Percentiles rank a stretch among this genome's conserved stretches.
phyloP scores from a whole-genome alignment of 2,113 vertebrate species.

The Gavia stellata region DNA sequence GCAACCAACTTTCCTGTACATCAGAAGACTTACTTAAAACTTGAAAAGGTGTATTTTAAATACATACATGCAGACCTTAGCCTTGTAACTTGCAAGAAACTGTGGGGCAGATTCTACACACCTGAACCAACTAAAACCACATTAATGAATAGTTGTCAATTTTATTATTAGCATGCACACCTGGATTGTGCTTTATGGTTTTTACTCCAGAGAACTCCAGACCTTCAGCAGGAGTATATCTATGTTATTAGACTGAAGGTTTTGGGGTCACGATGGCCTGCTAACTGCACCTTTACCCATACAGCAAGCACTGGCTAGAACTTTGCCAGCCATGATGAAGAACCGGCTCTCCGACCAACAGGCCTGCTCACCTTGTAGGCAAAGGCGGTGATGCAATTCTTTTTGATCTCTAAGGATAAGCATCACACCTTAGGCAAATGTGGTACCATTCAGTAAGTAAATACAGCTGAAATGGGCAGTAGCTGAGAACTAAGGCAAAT shows the following conservation, averaged over 20 bases:
- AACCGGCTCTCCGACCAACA: too few relatives aligned
- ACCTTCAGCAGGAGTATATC: neutral
- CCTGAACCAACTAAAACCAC: neutral
- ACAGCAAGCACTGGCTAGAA: neutral
- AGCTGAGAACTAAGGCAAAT: neutral
- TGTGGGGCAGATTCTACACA: neutral
- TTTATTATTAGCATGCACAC: neutral
- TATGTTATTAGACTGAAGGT: neutral
- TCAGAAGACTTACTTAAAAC: neutral
- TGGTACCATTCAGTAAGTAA: neutral
- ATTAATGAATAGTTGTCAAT: neutral
- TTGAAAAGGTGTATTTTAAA: neutral
- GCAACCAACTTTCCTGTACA: neutral
- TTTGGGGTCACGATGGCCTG: fast-evolving
- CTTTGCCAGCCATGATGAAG: neutral
- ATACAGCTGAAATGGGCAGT: neutral
- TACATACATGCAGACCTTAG: neutral
- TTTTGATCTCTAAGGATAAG: neutral
- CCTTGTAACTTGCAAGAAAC: neutral
- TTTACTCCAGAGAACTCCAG: neutral
- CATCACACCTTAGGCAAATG: neutral
- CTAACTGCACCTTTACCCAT: too few relatives aligned
- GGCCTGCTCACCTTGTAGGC: neutral
- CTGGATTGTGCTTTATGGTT: neutral
- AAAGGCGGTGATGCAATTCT: neutral